phyloP scores from a whole-genome alignment of 2,797 vertebrate genomes.

The Gambusia yucatana region DNA sequence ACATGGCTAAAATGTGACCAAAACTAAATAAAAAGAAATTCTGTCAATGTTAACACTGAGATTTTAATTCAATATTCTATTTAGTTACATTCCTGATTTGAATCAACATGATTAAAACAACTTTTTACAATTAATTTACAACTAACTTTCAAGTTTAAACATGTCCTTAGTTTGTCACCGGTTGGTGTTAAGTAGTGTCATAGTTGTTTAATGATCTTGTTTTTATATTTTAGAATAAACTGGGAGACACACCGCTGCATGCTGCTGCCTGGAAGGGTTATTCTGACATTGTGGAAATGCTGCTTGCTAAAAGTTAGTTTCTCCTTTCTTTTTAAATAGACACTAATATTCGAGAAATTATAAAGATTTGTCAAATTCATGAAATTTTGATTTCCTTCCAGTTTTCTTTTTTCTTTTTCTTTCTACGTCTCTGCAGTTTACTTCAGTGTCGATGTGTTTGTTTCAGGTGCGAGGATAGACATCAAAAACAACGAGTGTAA shows the following conservation, averaged over 20 bases:
- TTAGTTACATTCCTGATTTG: not conserved
- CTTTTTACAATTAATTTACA: not conserved
- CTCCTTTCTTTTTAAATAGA: not conserved
- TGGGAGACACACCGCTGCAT: constrained; percentile 95
- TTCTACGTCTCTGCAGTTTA: not conserved
- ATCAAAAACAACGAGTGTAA: constrained; percentile 97
- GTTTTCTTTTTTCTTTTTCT: not conserved
- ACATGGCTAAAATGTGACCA: not conserved
- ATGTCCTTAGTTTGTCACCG: not conserved
- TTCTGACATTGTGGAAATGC: constrained; percentile 94
- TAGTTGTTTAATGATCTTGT: not conserved
- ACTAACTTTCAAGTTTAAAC: not conserved
- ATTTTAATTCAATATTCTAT: not conserved
- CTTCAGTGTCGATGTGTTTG: constrained; percentile 6
- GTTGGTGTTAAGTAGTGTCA: not conserved
- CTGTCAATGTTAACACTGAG: not conserved
- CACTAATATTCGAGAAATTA: not conserved
- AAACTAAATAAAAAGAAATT: not conserved
- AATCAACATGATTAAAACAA: not conserved
- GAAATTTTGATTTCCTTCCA: not conserved
- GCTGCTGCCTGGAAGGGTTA: constrained; percentile 99
- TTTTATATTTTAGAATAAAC: constrained; percentile 90
- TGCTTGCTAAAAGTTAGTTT: constrained; percentile 89
- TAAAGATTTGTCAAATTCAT: not conserved
- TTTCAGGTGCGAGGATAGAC: constrained; percentile 90